Conservation (phyloP, 37 sponge, comb jelly and placozoan species). For the Halichondria panicea region DNA sequence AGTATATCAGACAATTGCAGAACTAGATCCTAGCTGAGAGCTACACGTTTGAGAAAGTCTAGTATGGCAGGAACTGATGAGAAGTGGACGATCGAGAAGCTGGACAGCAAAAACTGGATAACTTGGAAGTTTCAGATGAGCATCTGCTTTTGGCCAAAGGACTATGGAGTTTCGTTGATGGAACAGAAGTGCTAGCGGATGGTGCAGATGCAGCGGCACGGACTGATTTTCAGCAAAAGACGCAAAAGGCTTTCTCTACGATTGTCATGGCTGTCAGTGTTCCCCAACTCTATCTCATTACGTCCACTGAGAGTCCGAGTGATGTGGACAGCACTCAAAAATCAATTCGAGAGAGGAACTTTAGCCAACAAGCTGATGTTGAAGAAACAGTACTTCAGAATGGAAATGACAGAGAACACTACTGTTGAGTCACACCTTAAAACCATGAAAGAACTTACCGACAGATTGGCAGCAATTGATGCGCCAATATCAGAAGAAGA, state of each 20-base stretch:
- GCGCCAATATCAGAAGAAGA: no score
- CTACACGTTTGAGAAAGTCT: no score
- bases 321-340: neutral
- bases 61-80: no score
- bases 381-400: conserved; percentile 12
- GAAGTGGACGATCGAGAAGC: conserved; percentile 16
- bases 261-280: neutral
- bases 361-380: conserved; percentile 4
- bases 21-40: no score
- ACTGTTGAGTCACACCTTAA: conserved; percentile 12
- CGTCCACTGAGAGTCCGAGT: neutral
- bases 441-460: conserved; percentile 16
- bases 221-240: conserved; percentile 1
- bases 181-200: conserved; percentile 7
- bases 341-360: conserved; percentile 2
- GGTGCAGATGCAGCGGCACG: neutral
- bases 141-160: conserved; percentile 19
- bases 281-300: conserved; percentile 6
- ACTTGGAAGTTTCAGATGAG: no score
- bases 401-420: conserved; percentile 11
- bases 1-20: no score
- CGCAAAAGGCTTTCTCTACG: conserved; percentile 13
- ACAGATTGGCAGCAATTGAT: no score
- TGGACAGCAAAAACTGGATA: conserved; percentile 13
- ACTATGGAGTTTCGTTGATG: conserved; percentile 16